A percentile compares a stretch with the other conserved stretches of the same genome.
Conservation (phyloP, 2,888 invertebrate genomes). For the Heteropelma amictum region DNA sequence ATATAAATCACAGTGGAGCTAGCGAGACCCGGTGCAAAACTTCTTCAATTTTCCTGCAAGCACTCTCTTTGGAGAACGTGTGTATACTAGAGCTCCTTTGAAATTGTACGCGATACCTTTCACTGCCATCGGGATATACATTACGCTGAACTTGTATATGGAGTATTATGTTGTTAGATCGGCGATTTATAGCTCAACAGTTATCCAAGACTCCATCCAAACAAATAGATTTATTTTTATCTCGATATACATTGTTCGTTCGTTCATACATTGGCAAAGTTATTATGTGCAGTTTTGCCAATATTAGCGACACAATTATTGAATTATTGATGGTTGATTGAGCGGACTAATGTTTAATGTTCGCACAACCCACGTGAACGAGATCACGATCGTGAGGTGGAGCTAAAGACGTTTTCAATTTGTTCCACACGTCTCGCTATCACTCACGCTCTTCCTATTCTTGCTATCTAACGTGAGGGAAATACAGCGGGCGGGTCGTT, state of each 20-base stretch:
- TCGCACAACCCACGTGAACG: no score
- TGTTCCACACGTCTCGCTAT: neutral
- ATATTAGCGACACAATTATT: no score
- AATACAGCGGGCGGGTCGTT: slow-evolving; percentile 1
- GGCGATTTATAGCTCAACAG: no score
- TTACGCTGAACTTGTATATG: slow-evolving; percentile 1
- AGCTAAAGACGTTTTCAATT: slow-evolving; percentile 48
- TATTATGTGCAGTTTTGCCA: no score
- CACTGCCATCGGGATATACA: slow-evolving; percentile 8
- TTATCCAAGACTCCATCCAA: no score
- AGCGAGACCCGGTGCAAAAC: slow-evolving; percentile 37
- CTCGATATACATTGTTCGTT: no score
- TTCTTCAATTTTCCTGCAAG: slow-evolving; percentile 51
- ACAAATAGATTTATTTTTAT: no score
- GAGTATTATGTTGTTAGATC: no score
- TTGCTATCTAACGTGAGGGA: neutral
- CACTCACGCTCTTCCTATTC: neutral
- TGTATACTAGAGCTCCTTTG: slow-evolving; percentile 6
- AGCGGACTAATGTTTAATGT: no score
- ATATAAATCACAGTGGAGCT: slow-evolving; percentile 46
- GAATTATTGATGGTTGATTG: no score
- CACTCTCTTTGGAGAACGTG: slow-evolving; percentile 27
- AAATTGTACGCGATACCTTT: slow-evolving; percentile 17
- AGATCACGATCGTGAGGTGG: no score
- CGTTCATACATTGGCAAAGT: no score